Percentiles rank a stretch among this genome's conserved stretches.
Evolutionary conservation across 2,113 vertebrate species (phyloP).

Genomic region (Herpailurus yagouaroundi): DNA sequence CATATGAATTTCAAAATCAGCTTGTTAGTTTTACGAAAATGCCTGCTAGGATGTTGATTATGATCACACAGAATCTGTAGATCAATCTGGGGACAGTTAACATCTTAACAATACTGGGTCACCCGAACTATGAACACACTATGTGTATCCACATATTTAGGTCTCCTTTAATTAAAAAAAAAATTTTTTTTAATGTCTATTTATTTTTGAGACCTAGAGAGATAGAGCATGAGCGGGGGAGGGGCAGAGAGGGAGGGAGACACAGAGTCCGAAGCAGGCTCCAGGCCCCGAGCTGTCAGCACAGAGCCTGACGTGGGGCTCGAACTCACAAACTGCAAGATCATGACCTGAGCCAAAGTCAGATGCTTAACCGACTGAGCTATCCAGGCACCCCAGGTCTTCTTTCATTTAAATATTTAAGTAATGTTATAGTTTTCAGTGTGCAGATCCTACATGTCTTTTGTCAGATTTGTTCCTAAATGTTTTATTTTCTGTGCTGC

Average conservation of each 20-base stretch:
- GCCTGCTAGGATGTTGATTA: not conserved
- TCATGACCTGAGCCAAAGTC: too few relatives aligned
- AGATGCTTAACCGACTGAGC: too few relatives aligned
- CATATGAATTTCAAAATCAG: conserved; percentile 2
- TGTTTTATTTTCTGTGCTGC: not conserved
- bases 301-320: too few relatives aligned
- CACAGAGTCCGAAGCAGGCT: too few relatives aligned
- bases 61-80: not conserved
- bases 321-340: too few relatives aligned
- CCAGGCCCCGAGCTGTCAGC: too few relatives aligned
- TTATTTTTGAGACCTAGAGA: too few relatives aligned
- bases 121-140: not conserved
- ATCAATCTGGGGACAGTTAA: not conserved
- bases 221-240: too few relatives aligned
- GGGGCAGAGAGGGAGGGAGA: too few relatives aligned
- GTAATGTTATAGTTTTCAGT: not conserved
- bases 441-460: not conserved
- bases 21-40: conserved; percentile 2
- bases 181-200: too few relatives aligned
- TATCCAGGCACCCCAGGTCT: not conserved
- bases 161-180: not conserved
- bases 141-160: not conserved
- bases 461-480: not conserved
- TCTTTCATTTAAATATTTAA: not conserved
- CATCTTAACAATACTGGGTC: not conserved